Percentiles rank a stretch among this genome's conserved stretches.
Evolutionary conservation across 2,797 vertebrate species (phyloP).

Genomic region (Lutjanus argentimaculatus): DNA sequence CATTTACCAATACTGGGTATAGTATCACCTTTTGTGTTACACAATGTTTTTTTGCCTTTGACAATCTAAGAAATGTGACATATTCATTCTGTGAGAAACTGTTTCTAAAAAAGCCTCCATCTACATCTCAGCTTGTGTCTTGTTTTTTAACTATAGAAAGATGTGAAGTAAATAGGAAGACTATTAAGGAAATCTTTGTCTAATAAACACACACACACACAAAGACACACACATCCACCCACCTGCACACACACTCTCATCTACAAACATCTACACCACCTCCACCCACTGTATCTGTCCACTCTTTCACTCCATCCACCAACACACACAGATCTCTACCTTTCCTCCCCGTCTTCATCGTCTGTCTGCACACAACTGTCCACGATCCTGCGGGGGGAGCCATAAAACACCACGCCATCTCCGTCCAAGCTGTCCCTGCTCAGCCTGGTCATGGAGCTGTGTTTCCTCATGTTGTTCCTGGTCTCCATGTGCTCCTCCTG

Average conservation of each 20-base stretch:
- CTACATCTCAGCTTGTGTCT: conserved; percentile 8
- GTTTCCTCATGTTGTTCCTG: conserved; percentile 91
- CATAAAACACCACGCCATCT: conserved; percentile 86
- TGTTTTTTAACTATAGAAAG: conserved; percentile 23
- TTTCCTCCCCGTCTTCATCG: conserved; percentile 95
- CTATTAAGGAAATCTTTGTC: conserved; percentile 2
- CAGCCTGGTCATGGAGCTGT: conserved; percentile 96
- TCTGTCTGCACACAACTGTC: conserved; percentile 98
- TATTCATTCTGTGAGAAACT: conserved; percentile 12
- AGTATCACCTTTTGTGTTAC: not conserved
- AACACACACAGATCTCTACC: conserved; percentile 64
- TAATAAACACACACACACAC: conserved; percentile 14
- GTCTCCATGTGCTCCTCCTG: conserved; percentile 90
- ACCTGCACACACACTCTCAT: not conserved
- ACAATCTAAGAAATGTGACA: not conserved
- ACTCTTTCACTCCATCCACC: not conserved
- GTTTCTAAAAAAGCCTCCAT: conserved; percentile 24
- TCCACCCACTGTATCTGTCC: not conserved
- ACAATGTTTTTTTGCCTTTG: not conserved
- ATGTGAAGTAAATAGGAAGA: conserved; percentile 2
- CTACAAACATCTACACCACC: not conserved
- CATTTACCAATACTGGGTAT: not conserved
- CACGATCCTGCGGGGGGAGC: conserved; percentile 88
- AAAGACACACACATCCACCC: too few relatives aligned
- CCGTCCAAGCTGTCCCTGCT: conserved; percentile 89